phyloP scores from a whole-genome alignment of 2,113 vertebrate genomes.

The Setophaga coronata region DNA sequence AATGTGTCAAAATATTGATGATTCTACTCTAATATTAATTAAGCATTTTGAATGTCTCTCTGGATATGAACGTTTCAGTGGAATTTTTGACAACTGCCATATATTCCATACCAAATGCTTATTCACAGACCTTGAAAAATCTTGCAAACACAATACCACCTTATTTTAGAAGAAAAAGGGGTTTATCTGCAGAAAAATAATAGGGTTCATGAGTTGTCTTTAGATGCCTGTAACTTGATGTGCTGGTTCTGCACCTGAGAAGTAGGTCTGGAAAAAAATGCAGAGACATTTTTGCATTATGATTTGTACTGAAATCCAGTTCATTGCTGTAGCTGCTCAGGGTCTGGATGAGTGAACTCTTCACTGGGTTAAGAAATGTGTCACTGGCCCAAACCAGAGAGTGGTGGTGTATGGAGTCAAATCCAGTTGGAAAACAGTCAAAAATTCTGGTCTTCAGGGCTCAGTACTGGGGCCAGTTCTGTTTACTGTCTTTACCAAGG shows the following conservation, averaged over 20 bases:
- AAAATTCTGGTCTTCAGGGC: neutral
- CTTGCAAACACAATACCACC: neutral
- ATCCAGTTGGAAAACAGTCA: fast-evolving
- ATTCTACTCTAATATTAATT: neutral
- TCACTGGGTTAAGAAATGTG: fast-evolving
- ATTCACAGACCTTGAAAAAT: neutral
- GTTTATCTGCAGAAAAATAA: neutral
- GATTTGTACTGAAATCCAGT: neutral
- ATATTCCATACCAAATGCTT: neutral
- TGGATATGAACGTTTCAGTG: neutral
- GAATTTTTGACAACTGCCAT: neutral
- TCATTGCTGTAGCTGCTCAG: neutral
- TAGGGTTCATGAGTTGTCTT: neutral
- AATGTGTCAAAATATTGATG: neutral
- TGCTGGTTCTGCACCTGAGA: neutral
- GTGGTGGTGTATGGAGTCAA: neutral
- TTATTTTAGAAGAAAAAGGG: neutral
- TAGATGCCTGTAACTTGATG: neutral
- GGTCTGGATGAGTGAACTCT: neutral
- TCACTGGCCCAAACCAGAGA: neutral
- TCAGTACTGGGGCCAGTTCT: neutral
- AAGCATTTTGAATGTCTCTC: neutral
- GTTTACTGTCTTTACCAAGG: neutral
- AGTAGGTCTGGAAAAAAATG: neutral
- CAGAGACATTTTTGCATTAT: neutral